Evolutionary conservation across 2,888 invertebrate species (phyloP), one percentile per base, ranked within the genome.

Genomic region (Drepanosiphum platanoidis): DNA sequence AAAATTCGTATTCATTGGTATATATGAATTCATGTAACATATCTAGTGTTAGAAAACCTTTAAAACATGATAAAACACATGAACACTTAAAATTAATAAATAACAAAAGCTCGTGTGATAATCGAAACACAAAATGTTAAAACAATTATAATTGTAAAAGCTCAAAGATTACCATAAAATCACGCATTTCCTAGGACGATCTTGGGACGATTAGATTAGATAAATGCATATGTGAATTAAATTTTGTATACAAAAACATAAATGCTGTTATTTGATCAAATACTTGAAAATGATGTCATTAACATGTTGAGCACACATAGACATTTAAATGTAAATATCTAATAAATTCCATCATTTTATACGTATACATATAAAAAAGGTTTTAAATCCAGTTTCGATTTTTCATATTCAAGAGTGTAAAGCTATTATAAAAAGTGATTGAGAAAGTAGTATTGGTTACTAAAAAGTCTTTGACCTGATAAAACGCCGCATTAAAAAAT

Each of bases 401-500:
- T 82, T 34, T 42, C 32, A 71, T 42, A 72, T n/a, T 42, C 66
- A 34, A 34, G 7, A 46, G 64, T 75, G 61, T 72, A n/a, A 79
- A 82, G 71, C 32, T 39, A 72, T 8, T 61, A 61, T 15, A 72
- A 42, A 81, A 81, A 39, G 9, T 22, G 27, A 42, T 52, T 36
- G 7, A 42, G 66, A 39, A 46, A 34, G 2, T 46, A 27, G 1
- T 70, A 70, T 58, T 81, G n/a, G 32, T 1, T 32, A 58, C 22
- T 84, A 77, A 77, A 84, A 84, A 27, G 68, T 75, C 30, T 84
- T 84, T 70, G 84, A 77, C 46, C 84, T 34, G 13, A 84, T 75
- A 58, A 84, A 84, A 52, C 84, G 84, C 11, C 39, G n/a, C 58
- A 84, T 30, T 84, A 95, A 90, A 90, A 93, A 95, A 89, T 95